phyloP scores from a whole-genome alignment of 2,888 invertebrate genomes.

The Mimumesa dahlbomi region DNA sequence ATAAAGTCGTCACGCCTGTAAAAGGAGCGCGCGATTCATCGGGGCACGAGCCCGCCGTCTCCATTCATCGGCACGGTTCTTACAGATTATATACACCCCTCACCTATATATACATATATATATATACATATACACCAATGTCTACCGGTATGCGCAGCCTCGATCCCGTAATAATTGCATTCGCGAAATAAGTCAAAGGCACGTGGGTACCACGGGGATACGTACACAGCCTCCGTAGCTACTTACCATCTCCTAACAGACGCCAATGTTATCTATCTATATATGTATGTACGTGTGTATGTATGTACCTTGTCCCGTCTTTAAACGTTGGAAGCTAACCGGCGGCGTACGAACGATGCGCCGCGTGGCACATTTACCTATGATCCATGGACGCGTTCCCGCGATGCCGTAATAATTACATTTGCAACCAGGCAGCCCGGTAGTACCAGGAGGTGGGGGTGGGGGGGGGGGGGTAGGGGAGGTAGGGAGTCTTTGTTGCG shows the following conservation, averaged over 20 bases:
- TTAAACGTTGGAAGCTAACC: no score
- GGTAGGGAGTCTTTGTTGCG: constrained; percentile 53
- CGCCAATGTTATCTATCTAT: no score
- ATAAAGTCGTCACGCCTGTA: constrained; percentile 61
- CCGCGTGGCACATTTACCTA: constrained; percentile 57
- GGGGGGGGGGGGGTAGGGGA: constrained; percentile 2
- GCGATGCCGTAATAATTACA: constrained; percentile 71
- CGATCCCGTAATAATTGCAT: constrained; percentile 55
- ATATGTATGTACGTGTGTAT: no score
- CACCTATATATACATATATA: constrained; percentile 16
- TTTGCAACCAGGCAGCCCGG: no score
- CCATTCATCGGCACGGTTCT: constrained; percentile 55
- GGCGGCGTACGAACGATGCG: no score
- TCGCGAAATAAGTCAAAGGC: constrained; percentile 37
- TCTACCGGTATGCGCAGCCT: constrained; percentile 12
- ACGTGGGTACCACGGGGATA: constrained; percentile 12
- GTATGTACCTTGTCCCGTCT: no score
- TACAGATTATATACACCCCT: constrained; percentile 14
- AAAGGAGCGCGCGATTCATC: constrained; percentile 54
- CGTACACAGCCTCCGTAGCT: no score
- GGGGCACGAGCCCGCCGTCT: constrained; percentile 42
- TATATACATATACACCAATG: no score
- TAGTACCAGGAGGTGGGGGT: no score
- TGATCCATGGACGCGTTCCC: constrained; percentile 64
- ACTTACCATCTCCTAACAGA: no score